Conservation (phyloP, 2,797 vertebrate genomes). For the Syngnathus acus region DNA sequence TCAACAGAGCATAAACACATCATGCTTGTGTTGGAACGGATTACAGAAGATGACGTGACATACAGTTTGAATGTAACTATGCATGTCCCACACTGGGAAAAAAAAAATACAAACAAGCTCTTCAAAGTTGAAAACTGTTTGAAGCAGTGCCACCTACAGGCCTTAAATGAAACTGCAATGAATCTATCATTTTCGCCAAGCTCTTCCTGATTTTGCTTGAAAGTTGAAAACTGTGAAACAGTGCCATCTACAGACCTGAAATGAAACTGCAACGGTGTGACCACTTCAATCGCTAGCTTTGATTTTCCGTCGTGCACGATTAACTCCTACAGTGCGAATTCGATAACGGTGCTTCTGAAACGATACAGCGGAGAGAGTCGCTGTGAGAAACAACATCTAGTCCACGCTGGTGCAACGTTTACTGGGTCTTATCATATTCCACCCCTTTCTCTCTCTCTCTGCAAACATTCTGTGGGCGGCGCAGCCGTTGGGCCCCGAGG, state of each 20-base stretch:
- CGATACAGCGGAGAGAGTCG: neutral
- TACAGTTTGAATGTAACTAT: neutral
- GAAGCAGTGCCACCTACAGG: neutral
- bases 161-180: neutral
- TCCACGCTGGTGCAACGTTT: conserved; percentile 14
- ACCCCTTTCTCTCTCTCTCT: conserved; percentile 31
- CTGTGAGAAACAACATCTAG: conserved; percentile 16
- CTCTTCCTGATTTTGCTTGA: neutral
- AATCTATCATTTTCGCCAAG: neutral
- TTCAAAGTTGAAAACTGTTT: neutral
- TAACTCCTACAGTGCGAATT: neutral
- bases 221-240: neutral
- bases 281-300: neutral
- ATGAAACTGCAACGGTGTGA: neutral
- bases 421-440: conserved; percentile 23
- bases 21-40: neutral
- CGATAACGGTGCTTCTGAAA: neutral
- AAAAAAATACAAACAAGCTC: neutral
- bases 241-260: neutral
- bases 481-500: conserved; percentile 30
- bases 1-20: conserved; percentile 2
- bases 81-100: neutral
- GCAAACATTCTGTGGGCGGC: conserved; percentile 39
- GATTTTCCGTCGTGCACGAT: neutral
- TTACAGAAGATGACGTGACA: neutral